Evolutionary conservation across 2,888 invertebrate genomes (phyloP).

Genomic region (Hirudinaria manillensis): DNA sequence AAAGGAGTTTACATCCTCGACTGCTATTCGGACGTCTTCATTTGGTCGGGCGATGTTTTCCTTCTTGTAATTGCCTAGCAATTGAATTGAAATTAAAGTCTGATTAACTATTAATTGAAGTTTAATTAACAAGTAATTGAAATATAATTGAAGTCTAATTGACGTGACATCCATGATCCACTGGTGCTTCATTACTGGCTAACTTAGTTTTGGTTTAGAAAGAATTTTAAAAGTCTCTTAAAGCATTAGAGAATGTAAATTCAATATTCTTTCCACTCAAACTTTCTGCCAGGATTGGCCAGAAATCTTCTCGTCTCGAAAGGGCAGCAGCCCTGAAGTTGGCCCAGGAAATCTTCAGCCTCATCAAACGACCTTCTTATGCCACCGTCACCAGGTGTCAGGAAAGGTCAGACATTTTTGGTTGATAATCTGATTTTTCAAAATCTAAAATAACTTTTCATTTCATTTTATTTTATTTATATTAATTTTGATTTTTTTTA

Average conservation of each 20-base stretch:
- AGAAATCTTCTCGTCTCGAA: slow-evolving; percentile 88
- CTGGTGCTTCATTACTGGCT: too few relatives aligned
- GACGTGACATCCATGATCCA: too few relatives aligned
- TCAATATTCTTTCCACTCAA: neutral
- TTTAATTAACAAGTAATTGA: too few relatives aligned
- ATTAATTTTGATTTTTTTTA: neutral
- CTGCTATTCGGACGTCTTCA: slow-evolving; percentile 85
- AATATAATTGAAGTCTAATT: too few relatives aligned
- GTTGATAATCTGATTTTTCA: neutral
- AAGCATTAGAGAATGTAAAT: neutral
- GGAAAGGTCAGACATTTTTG: slow-evolving; percentile 65
- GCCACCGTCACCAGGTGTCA: slow-evolving; percentile 81
- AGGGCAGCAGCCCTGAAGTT: slow-evolving; percentile 91
- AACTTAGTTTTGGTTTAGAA: neutral
- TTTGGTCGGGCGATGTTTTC: slow-evolving; percentile 64
- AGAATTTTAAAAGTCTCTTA: neutral
- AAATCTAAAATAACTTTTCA: neutral
- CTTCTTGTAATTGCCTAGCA: neutral
- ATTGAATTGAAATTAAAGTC: too few relatives aligned
- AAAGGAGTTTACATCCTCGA: slow-evolving; percentile 93
- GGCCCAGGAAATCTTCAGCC: slow-evolving; percentile 89
- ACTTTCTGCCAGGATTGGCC: slow-evolving; percentile 75
- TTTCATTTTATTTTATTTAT: neutral
- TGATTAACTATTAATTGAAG: too few relatives aligned
- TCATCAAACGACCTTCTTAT: slow-evolving; percentile 75